These are phyloP conservation scores for Aphodius sticticus DNA, from an alignment of 2,888 invertebrate species.

Conservation along the genomic window DNA sequence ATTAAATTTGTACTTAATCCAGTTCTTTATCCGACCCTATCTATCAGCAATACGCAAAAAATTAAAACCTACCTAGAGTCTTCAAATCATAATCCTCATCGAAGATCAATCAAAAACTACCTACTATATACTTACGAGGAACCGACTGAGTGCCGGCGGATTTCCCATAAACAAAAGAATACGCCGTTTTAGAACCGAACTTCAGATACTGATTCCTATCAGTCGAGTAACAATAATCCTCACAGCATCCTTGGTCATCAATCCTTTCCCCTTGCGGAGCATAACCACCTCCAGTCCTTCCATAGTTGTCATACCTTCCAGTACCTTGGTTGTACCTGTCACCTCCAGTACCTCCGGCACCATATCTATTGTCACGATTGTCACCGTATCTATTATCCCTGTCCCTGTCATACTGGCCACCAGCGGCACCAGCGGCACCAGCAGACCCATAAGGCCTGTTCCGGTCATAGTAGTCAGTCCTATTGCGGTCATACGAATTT, in stretches of 20 bases:
- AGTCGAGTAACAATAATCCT: slow-evolving; percentile 68
- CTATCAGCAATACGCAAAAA: neutral
- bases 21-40: neutral
- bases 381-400: slow-evolving; percentile 33
- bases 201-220: slow-evolving; percentile 72
- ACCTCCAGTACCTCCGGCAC: neutral
- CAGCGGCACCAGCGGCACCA: slow-evolving; percentile 6
- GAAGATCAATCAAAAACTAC: slow-evolving; percentile 10
- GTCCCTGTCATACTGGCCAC: slow-evolving; percentile 31
- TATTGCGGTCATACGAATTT: slow-evolving; percentile 24
- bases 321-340: slow-evolving; percentile 21
- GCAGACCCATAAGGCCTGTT: slow-evolving; percentile 34
- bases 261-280: slow-evolving; percentile 38
- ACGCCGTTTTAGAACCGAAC: slow-evolving; percentile 80
- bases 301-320: slow-evolving; percentile 15
- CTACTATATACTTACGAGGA: slow-evolving; percentile 65
- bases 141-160: slow-evolving; percentile 68
- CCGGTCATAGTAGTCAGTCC: slow-evolving; percentile 34
- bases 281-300: slow-evolving; percentile 33
- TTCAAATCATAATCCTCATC: neutral
- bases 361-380: slow-evolving; percentile 25
- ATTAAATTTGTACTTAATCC: neutral
- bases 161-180: slow-evolving; percentile 72
- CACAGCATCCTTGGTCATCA: slow-evolving; percentile 58
- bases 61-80: neutral